These are phyloP conservation scores for Episyrphus balteatus DNA, from an alignment of 1,140 invertebrate genomes.

Conservation along the genomic window DNA sequence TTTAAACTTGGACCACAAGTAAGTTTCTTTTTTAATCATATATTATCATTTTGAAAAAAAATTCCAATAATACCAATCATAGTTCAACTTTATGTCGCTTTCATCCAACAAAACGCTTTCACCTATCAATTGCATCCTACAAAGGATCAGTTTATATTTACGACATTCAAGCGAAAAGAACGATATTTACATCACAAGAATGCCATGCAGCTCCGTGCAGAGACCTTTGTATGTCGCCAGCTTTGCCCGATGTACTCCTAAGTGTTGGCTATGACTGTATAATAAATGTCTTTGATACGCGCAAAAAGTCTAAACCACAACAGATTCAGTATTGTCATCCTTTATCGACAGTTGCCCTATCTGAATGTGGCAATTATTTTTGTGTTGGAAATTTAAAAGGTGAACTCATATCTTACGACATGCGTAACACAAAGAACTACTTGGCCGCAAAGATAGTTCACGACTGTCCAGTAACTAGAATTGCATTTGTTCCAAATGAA, in stretches of 20 bases:
- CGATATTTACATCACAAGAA: conserved; percentile 19
- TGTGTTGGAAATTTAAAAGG: conserved; percentile 33
- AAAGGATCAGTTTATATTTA: conserved; percentile 25
- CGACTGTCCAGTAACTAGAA: conserved; percentile 19
- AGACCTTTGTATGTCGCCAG: conserved; percentile 24
- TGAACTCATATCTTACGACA: conserved; percentile 30
- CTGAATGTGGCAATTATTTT: conserved; percentile 30
- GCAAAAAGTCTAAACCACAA: conserved; percentile 17
- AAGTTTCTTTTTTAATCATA: conserved; percentile 6
- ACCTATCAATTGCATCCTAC: conserved; percentile 23
- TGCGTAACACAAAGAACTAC: conserved; percentile 21
- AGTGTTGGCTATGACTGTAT: conserved; percentile 32
- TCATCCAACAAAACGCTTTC: conserved; percentile 28
- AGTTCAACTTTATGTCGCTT: conserved; percentile 31
- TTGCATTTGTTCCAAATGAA: conserved; percentile 24
- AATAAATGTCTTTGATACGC: conserved; percentile 32
- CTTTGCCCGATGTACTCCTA: conserved; percentile 21
- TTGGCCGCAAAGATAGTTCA: conserved; percentile 19
- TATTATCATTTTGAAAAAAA: not conserved
- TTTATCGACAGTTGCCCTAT: conserved; percentile 22
- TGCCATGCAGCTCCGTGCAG: conserved; percentile 29
- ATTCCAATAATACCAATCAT: not conserved
- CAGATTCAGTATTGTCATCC: conserved; percentile 20
- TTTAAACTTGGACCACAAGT: conserved; percentile 24
- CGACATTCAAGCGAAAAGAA: conserved; percentile 26